Conservation (phyloP, 2,113 vertebrate species). For the Butorides virescens region DNA sequence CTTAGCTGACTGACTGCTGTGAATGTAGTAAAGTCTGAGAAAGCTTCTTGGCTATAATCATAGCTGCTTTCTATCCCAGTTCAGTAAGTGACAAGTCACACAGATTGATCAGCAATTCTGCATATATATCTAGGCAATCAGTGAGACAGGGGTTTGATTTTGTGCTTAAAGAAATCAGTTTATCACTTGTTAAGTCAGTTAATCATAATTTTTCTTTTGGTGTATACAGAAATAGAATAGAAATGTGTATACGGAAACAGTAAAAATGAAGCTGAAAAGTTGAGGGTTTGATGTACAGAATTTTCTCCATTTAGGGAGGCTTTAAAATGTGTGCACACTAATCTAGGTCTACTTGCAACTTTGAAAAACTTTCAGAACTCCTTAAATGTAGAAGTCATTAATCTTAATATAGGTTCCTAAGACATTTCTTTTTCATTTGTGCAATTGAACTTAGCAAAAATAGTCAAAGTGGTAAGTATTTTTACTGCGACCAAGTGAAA, state of each 20-base stretch:
- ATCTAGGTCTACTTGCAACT: not conserved
- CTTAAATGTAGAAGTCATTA: not conserved
- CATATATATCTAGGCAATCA: not conserved
- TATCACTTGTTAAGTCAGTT: not conserved
- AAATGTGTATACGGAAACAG: not conserved
- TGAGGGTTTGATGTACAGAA: not conserved
- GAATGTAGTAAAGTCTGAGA: not conserved
- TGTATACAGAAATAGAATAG: not conserved
- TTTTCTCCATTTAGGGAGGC: not conserved
- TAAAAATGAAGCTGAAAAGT: not conserved
- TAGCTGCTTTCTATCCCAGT: not conserved
- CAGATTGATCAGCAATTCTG: not conserved
- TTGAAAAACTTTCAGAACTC: not conserved
- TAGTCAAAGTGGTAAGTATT: not conserved
- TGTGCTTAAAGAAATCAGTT: not conserved
- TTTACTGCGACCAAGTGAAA: not conserved
- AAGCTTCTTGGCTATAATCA: not conserved
- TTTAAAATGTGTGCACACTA: not conserved
- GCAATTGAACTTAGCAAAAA: not conserved
- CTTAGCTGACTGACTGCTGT: not conserved
- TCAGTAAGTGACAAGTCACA: not conserved
- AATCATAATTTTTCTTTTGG: not conserved
- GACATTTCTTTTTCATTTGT: not conserved
- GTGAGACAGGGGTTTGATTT: not conserved
- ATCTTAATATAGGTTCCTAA: not conserved